These are phyloP conservation scores for Fregata magnificens DNA, from an alignment of 2,113 vertebrate genomes.

Conservation along the genomic window DNA sequence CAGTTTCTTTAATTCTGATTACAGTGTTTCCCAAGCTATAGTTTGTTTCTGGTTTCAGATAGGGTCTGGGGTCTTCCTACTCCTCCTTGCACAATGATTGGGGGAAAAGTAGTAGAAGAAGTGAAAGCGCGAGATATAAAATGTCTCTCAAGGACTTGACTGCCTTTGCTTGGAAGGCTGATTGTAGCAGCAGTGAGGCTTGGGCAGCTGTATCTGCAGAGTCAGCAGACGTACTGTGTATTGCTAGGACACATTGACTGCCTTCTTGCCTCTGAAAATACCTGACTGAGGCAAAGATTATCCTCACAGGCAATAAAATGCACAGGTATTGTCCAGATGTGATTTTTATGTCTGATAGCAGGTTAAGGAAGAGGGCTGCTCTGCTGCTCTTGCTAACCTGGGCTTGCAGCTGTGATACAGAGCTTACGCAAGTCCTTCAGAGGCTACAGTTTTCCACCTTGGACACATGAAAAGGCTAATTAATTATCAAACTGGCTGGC, in stretches of 20 bases:
- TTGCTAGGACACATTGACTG: neutral
- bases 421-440: neutral
- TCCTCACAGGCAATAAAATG: neutral
- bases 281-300: neutral
- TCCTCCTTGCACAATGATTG: neutral
- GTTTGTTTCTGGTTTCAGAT: neutral
- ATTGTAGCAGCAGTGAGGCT: neutral
- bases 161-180: neutral
- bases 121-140: neutral
- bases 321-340: neutral
- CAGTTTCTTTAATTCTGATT: neutral
- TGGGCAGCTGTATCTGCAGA: neutral
- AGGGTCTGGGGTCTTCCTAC: neutral
- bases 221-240: neutral
- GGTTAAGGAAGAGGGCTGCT: neutral
- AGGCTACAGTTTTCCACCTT: neutral
- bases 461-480: neutral
- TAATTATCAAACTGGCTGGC: neutral
- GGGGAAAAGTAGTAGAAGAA: neutral
- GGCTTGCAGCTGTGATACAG: neutral
- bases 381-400: neutral
- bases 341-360: neutral
- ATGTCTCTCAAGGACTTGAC: neutral
- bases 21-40: neutral
- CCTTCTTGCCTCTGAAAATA: neutral